Conservation (phyloP, 2,797 vertebrate genomes). For the Carduelis carduelis region DNA sequence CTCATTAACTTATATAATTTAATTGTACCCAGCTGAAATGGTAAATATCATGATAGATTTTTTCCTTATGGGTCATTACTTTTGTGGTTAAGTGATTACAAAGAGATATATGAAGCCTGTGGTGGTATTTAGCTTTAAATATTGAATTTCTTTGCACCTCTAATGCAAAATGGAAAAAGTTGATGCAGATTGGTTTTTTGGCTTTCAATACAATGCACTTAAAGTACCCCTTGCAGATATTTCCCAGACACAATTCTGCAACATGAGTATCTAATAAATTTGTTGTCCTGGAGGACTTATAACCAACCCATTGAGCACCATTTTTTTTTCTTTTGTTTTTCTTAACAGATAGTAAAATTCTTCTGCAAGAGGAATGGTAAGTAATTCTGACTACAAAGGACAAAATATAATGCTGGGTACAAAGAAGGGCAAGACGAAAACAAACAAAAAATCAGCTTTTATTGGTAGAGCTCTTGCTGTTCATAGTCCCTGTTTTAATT, state of each 20-base stretch:
- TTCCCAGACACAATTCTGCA: not conserved
- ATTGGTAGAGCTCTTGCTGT: not conserved
- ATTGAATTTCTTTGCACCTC: slow-evolving; percentile 34
- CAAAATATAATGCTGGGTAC: not conserved
- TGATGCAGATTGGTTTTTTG: not conserved
- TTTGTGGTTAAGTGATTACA: slow-evolving; percentile 23
- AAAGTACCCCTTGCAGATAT: not conserved
- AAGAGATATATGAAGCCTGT: slow-evolving; percentile 19
- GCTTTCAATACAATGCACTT: not conserved
- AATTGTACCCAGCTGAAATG: slow-evolving; percentile 29
- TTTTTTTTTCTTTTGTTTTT: not conserved
- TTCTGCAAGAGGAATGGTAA: not conserved
- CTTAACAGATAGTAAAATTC: not conserved
- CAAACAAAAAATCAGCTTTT: not conserved
- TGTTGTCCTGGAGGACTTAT: not conserved
- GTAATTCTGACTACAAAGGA: not conserved
- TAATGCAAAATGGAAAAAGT: slow-evolving; percentile 9
- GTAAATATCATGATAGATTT: slow-evolving; percentile 53
- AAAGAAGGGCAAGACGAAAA: not conserved
- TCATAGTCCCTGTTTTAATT: not conserved
- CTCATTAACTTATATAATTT: slow-evolving; percentile 22
- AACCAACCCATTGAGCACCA: not conserved
- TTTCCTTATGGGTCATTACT: slow-evolving; percentile 52
- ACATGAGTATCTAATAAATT: slow-evolving; percentile 9
- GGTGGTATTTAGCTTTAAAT: slow-evolving; percentile 37